Conservation (phyloP, 2,113 vertebrate genomes). For the Phaethornis superciliosus region DNA sequence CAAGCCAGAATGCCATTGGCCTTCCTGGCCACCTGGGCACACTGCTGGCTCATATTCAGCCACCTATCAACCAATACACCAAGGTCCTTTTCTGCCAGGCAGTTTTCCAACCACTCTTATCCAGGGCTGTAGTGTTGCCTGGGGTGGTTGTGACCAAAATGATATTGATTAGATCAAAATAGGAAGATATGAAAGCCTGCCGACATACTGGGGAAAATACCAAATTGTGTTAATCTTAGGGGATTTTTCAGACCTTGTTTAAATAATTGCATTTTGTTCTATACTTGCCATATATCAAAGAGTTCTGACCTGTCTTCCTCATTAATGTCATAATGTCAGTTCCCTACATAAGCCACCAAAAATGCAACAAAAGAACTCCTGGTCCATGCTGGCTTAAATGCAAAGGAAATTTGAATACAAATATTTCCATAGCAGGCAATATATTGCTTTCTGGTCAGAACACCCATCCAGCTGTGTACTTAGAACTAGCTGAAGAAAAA, state of each 20-base stretch:
- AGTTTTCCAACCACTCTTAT: no score
- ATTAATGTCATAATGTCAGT: background rate
- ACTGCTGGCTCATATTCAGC: no score
- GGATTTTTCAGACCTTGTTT: background rate
- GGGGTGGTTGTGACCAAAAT: no score
- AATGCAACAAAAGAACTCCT: background rate
- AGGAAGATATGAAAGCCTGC: background rate
- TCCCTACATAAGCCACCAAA: background rate
- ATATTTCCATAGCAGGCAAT: background rate
- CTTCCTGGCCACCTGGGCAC: no score
- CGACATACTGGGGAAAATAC: background rate
- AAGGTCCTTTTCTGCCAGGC: no score
- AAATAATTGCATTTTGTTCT: background rate
- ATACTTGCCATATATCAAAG: background rate
- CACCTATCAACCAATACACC: no score
- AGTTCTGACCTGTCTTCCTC: background rate
- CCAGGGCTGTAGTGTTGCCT: no score
- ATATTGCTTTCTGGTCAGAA: background rate
- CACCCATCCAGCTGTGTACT: no score
- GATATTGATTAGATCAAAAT: background rate
- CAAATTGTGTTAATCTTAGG: background rate
- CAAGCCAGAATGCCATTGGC: no score
- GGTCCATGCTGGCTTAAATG: background rate
- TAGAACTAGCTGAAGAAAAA: background rate
- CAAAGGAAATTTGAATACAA: background rate